Conservation (phyloP, 2,888 invertebrate genomes). For the Caenorhabditis afra region DNA sequence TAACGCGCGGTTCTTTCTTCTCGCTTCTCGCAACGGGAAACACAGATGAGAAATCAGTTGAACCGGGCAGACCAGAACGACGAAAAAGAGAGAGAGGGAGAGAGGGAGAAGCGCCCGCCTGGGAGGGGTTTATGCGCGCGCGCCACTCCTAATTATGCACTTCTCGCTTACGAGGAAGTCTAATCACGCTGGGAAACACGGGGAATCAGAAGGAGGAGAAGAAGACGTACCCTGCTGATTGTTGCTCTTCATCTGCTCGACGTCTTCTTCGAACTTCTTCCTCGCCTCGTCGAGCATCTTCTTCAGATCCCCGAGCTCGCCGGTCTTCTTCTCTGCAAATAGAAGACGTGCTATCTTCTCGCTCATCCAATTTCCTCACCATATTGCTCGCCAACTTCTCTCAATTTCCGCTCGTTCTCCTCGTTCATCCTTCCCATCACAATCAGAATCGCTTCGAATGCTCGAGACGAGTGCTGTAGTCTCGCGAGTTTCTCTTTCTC, state of each 20-base stretch:
- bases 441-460: constrained; percentile 50
- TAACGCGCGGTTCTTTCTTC: constrained; percentile 36
- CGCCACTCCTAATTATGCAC: constrained; percentile 25
- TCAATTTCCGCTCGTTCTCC: constrained; percentile 33
- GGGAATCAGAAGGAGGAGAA: no score
- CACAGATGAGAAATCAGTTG: constrained; percentile 31
- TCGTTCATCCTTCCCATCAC: constrained; percentile 32
- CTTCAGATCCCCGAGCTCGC: constrained; percentile 33
- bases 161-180: constrained; percentile 22
- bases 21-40: constrained; percentile 13
- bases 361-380: constrained; percentile 7
- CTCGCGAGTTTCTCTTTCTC: constrained; percentile 60
- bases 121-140: neutral
- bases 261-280: constrained; percentile 45
- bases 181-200: no score
- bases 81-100: constrained; percentile 10
- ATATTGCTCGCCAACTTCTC: constrained; percentile 33
- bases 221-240: constrained; percentile 46
- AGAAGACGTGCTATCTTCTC: no score
- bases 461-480: constrained; percentile 37
- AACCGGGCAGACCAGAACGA: constrained; percentile 19
- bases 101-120: constrained; percentile 11
- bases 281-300: constrained; percentile 43
- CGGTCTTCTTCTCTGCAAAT: constrained; percentile 37
- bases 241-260: constrained; percentile 51